Conservation (phyloP, 1,140 invertebrate species). For the Mesaphorura yosii region DNA sequence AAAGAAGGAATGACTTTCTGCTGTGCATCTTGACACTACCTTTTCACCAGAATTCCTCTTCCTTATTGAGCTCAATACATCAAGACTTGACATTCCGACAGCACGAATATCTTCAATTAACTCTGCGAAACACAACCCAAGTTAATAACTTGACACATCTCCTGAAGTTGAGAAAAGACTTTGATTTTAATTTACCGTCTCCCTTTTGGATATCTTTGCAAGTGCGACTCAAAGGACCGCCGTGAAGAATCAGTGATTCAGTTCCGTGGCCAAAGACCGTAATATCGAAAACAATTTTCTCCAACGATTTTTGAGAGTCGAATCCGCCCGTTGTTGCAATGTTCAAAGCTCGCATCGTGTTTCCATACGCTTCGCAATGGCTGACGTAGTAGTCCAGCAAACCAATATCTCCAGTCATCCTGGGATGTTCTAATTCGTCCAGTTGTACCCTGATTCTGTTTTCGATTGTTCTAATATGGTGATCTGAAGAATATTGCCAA, state of each 20-base stretch:
- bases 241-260: conserved; percentile 51
- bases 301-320: conserved; percentile 6
- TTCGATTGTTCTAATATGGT: conserved; percentile 14
- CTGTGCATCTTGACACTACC: no score
- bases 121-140: no score
- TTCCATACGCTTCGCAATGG: conserved; percentile 5
- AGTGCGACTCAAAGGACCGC: conserved; percentile 56
- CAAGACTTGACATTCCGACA: conserved; percentile 21
- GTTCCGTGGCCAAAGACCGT: conserved; percentile 43
- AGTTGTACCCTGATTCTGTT: conserved; percentile 18
- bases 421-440: conserved; percentile 28
- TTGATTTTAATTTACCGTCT: no score
- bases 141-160: no score
- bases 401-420: conserved; percentile 25
- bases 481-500: conserved; percentile 22
- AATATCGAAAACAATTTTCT: conserved; percentile 20
- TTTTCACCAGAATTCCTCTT: conserved; percentile 3
- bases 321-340: conserved; percentile 14
- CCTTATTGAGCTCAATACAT: conserved; percentile 17
- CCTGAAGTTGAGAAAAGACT: no score
- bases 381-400: conserved; percentile 26
- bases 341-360: conserved; percentile 16
- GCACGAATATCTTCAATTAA: conserved; percentile 22
- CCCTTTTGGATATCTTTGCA: conserved; percentile 58
- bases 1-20: not conserved